A percentile compares a stretch with the other conserved stretches of the same genome.
These are phyloP conservation scores for Pelagia noctiluca DNA, from an alignment of 30 jellyfish, hydroid and myxozoan species.

Conservation along the genomic window DNA sequence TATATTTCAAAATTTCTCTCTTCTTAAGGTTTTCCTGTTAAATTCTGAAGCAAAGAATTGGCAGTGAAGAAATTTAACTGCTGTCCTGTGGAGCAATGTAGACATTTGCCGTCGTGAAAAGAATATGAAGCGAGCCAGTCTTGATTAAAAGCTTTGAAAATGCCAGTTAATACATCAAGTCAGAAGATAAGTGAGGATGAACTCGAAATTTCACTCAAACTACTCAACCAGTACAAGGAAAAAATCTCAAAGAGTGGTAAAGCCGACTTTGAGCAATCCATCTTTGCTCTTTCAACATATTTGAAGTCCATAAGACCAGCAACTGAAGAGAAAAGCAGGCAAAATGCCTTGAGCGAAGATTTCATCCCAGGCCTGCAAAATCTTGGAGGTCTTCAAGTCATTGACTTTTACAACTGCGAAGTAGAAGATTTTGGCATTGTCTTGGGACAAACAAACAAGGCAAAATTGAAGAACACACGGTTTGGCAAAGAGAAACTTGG, in stretches of 20 bases:
- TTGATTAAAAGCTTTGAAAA: not conserved
- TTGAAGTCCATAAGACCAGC: conserved; percentile 72
- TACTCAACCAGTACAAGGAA: conserved; percentile 50
- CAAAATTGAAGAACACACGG: conserved; percentile 43
- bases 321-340: conserved; percentile 32
- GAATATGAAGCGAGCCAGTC: no score
- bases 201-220: conserved; percentile 58
- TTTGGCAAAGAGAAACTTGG: conserved; percentile 74
- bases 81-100: no score
- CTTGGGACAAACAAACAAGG: conserved; percentile 59
- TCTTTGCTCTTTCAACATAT: conserved; percentile 76
- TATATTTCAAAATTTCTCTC: no score
- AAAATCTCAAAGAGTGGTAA: conserved; percentile 47
- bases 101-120: no score
- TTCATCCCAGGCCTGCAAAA: conserved; percentile 19
- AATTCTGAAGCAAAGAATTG: no score
- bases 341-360: conserved; percentile 40
- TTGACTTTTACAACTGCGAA: conserved; percentile 75
- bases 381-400: conserved; percentile 41
- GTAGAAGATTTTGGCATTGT: conserved; percentile 82
- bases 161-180: conserved; percentile 47
- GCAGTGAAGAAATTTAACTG: no score
- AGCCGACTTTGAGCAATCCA: conserved; percentile 71
- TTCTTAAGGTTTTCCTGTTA: no score
- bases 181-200: conserved; percentile 46